Base-by-base conservation (phyloP, 2,797 vertebrate genomes). In the Brotula barbata region DNA sequence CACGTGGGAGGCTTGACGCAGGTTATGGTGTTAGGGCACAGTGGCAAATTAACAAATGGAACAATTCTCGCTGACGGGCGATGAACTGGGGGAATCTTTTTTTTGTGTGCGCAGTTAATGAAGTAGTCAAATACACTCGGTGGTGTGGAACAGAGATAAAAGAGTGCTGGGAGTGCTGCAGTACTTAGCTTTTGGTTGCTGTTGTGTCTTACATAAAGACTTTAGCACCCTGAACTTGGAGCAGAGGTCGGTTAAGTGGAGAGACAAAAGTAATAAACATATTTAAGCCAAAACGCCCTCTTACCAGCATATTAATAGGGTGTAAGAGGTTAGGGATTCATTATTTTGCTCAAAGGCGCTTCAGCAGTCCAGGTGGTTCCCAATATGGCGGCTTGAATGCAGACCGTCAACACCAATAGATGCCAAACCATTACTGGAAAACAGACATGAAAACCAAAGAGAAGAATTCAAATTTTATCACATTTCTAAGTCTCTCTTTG, bases 111-210 rank as follows among this genome's bases (percentile, higher is more conserved):
- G 6, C 28, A 12, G 64, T 47, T 40, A 41, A 47, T 68, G 44
- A 59, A 28, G 11, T 16, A 48, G 42, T 72, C 37, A 42, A 56
- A 48, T 47, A 46, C 20, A 10, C 11, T 25, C 15, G 43, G 51
- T 39, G 22, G 17, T 63, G 52, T 59, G 53, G 36, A 62, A 59
- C 13, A 51, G 45, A 22, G 7, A 37, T 28, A 50, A 17, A 54
- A 36, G 47, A 68, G 51, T 23, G 23, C 16, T 49, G 16, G 23
- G 58, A 50, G 37, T 44, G 55, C 37, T 33, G 21, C 40, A 22
- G 28, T 59, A 39, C 33, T 37, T 64, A 16, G 11, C 42, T 48
- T 31, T 51, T 61, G 31, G 62, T 72, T 14, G 31, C 7, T 41
- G 14, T 31, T 39, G 20, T 22, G 31, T 22, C 0, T 7, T 51